These are phyloP conservation scores for Panagrolaimus sp. DNA, from an alignment of 1,140 invertebrate genomes.

Conservation along the genomic window DNA sequence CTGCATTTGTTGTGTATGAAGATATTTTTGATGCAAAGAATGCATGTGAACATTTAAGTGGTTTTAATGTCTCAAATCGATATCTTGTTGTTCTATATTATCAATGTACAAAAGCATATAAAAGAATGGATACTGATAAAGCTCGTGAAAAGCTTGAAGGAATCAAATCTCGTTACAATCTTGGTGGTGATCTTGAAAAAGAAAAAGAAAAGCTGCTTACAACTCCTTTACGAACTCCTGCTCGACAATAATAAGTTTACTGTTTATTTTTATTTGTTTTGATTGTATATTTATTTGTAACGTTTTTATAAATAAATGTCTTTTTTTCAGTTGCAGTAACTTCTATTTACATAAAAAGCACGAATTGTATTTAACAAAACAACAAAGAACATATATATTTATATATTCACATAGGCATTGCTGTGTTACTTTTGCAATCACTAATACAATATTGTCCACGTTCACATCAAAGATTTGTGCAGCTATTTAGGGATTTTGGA, in stretches of 20 bases:
- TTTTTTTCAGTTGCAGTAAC: background rate
- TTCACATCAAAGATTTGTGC: slow-evolving; percentile 63
- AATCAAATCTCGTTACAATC: slow-evolving; percentile 85
- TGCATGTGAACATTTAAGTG: slow-evolving; percentile 96
- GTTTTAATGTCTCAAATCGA: slow-evolving; percentile 97
- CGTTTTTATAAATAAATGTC: background rate
- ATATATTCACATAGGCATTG: slow-evolving; percentile 58
- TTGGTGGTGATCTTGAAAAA: slow-evolving; percentile 60
- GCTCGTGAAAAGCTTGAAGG: slow-evolving; percentile 93
- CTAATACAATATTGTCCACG: slow-evolving; percentile 61
- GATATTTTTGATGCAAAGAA: slow-evolving; percentile 99
- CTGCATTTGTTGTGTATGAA: slow-evolving; percentile 98
- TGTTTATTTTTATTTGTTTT: background rate
- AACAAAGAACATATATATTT: slow-evolving; percentile 64
- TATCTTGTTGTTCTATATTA: slow-evolving; percentile 94
- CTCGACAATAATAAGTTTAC: slow-evolving; percentile 17
- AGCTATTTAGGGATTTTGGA: slow-evolving; percentile 59
- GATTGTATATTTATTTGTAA: too few relatives aligned
- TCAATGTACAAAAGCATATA: slow-evolving; percentile 73
- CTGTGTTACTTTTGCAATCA: slow-evolving; percentile 44
- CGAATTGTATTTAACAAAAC: slow-evolving; percentile 66
- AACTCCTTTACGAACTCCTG: slow-evolving; percentile 28
- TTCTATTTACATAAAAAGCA: slow-evolving; percentile 26
- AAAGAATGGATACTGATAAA: slow-evolving; percentile 89
- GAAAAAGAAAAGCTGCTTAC: slow-evolving; percentile 52